Percentiles rank a stretch among this genome's conserved stretches.
Conservation (phyloP, 2,113 vertebrate genomes). For the Heterotis niloticus region DNA sequence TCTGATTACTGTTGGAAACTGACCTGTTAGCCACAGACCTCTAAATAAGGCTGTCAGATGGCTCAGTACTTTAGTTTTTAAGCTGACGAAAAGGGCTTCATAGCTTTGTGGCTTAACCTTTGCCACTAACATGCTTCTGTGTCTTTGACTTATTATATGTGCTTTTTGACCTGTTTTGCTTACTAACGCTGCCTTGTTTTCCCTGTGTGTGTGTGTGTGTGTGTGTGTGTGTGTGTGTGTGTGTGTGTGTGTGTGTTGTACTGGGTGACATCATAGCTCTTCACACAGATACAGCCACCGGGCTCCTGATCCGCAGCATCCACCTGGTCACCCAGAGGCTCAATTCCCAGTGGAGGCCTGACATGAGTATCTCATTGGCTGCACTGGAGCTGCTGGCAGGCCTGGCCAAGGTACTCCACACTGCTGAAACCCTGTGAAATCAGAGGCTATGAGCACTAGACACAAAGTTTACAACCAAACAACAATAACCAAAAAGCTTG, state of each 20-base stretch:
- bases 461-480: too few relatives aligned
- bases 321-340: slow-evolving; percentile 85
- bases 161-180: slow-evolving; percentile 69
- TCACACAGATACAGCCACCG: slow-evolving; percentile 87
- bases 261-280: slow-evolving; percentile 86
- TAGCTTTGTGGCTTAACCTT: background rate
- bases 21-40: background rate
- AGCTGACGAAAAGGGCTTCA: background rate
- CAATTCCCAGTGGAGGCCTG: slow-evolving; percentile 83
- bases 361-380: slow-evolving; percentile 87
- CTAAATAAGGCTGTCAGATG: too few relatives aligned
- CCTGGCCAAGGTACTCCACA: slow-evolving; percentile 76
- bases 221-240: slow-evolving; percentile 48
- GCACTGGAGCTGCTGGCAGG: slow-evolving; percentile 86
- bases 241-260: slow-evolving; percentile 66
- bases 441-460: too few relatives aligned
- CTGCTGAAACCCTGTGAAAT: background rate
- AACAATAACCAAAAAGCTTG: too few relatives aligned
- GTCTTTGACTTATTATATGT: slow-evolving; percentile 25
- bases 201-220: slow-evolving; percentile 54
- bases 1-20: background rate
- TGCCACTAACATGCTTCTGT: background rate
- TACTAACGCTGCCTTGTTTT: slow-evolving; percentile 78
- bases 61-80: background rate
- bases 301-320: slow-evolving; percentile 84